Conservation (phyloP, 2,797 vertebrate genomes). For the Staurois parvus region DNA sequence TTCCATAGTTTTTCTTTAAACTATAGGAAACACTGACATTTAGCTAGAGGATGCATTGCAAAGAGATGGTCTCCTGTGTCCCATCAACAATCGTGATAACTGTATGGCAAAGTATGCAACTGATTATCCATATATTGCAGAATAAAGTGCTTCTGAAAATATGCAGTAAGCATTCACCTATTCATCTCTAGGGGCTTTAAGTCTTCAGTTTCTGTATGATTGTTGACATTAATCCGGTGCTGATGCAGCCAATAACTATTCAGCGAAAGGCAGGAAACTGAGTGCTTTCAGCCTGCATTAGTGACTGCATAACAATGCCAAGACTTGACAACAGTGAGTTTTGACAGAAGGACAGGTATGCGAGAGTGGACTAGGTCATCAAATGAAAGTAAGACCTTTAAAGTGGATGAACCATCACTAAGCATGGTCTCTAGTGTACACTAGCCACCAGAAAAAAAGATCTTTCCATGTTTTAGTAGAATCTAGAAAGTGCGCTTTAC, state of each 20-base stretch:
- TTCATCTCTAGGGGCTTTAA: not conserved
- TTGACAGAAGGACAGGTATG: not conserved
- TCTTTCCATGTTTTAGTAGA: not conserved
- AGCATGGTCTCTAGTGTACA: not conserved
- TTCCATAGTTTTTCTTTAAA: not conserved
- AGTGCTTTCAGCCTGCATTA: not conserved
- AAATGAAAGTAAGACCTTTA: not conserved
- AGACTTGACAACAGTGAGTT: not conserved
- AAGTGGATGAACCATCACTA: not conserved
- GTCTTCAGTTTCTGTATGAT: not conserved
- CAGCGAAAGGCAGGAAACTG: not conserved
- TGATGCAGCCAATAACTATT: constrained; percentile 1
- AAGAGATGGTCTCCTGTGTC: not conserved
- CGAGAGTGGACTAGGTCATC: not conserved
- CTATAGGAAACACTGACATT: not conserved
- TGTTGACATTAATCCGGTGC: constrained; percentile 1
- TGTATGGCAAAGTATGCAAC: not conserved
- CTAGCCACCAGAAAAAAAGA: not conserved
- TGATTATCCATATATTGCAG: not conserved
- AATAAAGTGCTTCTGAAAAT: not conserved
- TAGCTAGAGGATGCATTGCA: not conserved
- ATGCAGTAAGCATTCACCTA: not conserved
- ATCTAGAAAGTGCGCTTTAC: not conserved
- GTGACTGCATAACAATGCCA: not conserved
- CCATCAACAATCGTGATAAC: not conserved